Conservation (phyloP, 2,888 invertebrate genomes). For the Operophtera brumata region DNA sequence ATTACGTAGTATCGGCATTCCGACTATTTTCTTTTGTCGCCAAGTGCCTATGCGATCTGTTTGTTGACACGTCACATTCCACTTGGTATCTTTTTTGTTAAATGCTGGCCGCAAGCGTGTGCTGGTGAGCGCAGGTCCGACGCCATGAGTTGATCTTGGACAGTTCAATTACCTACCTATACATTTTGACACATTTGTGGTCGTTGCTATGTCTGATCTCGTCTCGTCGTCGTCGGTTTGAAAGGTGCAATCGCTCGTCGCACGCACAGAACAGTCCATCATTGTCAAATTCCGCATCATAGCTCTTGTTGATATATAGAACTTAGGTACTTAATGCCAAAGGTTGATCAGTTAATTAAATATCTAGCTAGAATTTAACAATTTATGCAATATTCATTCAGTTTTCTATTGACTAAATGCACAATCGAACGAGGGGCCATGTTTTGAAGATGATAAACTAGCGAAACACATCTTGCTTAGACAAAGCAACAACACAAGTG, state of each 20-base stretch:
- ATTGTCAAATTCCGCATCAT: constrained; percentile 51
- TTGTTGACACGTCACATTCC: constrained; percentile 53
- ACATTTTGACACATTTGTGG: constrained; percentile 43
- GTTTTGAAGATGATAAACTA: not conserved
- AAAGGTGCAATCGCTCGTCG: constrained; percentile 45
- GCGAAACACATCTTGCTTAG: not conserved
- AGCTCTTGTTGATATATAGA: constrained; percentile 39
- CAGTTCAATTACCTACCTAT: constrained; percentile 43
- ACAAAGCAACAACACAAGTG: too few species aligned
- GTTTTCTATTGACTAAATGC: not conserved
- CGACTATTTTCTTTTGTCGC: constrained; percentile 71
- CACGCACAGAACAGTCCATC: constrained; percentile 61
- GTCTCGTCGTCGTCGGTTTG: constrained; percentile 36
- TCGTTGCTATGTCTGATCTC: constrained; percentile 47
- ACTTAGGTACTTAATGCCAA: constrained; percentile 3
- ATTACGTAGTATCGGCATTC: constrained; percentile 70
- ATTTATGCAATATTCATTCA: not conserved
- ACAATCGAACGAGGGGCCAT: not conserved
- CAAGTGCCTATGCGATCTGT: constrained; percentile 55
- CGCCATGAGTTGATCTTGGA: constrained; percentile 33
- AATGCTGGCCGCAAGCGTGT: constrained; percentile 51
- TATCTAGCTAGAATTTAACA: not conserved
- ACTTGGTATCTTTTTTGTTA: constrained; percentile 46
- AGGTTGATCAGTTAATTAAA: constrained; percentile 14
- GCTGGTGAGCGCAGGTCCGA: constrained; percentile 21